Conservation (phyloP, 1,140 invertebrate species). For the Pogonomyrmex californicus region DNA sequence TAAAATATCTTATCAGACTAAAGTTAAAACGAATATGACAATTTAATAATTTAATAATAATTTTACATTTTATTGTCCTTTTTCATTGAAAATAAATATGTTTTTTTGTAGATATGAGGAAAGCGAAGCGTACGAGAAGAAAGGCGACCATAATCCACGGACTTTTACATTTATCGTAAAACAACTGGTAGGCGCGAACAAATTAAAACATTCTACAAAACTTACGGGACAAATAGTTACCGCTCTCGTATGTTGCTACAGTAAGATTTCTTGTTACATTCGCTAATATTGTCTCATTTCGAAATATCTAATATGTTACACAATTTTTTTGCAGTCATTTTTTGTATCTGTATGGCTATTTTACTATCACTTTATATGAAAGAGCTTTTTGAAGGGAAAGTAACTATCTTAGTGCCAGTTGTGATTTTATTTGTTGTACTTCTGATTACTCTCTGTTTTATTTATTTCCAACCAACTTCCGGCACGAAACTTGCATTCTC, state of each 20-base stretch:
- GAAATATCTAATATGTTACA: constrained; percentile 15
- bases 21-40: neutral
- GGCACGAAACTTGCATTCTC: constrained; percentile 82
- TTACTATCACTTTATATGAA: constrained; percentile 84
- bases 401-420: constrained; percentile 81
- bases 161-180: constrained; percentile 78
- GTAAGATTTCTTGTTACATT: constrained; percentile 79
- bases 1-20: neutral
- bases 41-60: neutral
- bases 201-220: constrained; percentile 84
- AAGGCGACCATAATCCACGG: constrained; percentile 76
- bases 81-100: neutral
- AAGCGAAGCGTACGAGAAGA: constrained; percentile 80
- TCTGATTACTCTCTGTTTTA: constrained; percentile 86
- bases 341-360: constrained; percentile 87
- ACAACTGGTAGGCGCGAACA: constrained; percentile 86
- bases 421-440: constrained; percentile 82
- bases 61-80: neutral
- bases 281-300: neutral
- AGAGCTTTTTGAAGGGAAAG: constrained; percentile 83
- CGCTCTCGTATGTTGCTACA: constrained; percentile 87
- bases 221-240: constrained; percentile 87
- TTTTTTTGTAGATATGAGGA: constrained; percentile 83
- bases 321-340: constrained; percentile 83
- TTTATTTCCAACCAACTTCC: constrained; percentile 89